Conservation (phyloP, 2,113 vertebrate genomes). For the Taxidea taxus region DNA sequence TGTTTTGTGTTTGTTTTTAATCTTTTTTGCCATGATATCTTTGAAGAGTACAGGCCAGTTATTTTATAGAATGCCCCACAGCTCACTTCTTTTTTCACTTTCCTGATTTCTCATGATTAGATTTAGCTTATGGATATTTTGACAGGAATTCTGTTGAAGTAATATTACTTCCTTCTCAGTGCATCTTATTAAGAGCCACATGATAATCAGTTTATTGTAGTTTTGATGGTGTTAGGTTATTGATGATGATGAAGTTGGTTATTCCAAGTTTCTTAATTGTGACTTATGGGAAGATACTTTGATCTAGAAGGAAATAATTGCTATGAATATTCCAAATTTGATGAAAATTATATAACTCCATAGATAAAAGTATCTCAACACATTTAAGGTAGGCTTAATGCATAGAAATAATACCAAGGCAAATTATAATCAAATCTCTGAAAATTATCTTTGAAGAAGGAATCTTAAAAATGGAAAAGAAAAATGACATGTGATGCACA, state of each 20-base stretch:
- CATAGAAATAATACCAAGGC: neutral
- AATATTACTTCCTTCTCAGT: neutral
- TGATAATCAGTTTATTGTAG: neutral
- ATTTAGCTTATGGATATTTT: neutral
- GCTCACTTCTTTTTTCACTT: neutral
- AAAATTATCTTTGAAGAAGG: neutral
- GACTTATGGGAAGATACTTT: neutral
- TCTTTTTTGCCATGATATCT: neutral
- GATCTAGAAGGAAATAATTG: neutral
- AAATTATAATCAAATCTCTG: neutral
- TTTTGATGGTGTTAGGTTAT: neutral
- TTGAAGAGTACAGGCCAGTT: neutral
- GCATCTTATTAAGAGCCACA: neutral
- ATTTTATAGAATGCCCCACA: neutral
- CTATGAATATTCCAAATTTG: neutral
- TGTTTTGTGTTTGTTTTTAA: neutral
- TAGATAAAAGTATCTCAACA: neutral
- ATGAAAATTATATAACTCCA: neutral
- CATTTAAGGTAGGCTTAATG: neutral
- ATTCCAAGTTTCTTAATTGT: neutral
- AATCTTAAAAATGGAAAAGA: neutral
- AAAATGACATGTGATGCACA: neutral
- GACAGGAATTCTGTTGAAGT: neutral
- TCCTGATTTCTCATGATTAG: neutral
- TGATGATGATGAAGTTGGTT: neutral